Percentiles rank a stretch among this genome's conserved stretches.
Evolutionary conservation across 2,113 vertebrate species (phyloP).

Genomic region (Cryptomyrus ogoouensis): DNA sequence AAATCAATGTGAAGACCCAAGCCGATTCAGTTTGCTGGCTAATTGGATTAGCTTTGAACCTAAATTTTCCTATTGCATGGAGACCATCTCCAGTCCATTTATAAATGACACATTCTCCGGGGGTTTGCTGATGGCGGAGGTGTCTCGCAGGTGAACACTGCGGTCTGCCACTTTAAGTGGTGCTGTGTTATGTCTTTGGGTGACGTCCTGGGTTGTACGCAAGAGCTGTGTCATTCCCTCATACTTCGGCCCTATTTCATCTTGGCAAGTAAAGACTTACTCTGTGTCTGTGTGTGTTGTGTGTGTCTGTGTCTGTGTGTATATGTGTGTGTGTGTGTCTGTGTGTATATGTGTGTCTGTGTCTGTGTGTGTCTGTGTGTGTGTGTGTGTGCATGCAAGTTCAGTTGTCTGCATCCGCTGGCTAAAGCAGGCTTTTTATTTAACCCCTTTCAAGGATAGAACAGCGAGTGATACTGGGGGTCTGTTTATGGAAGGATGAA

Average conservation of each 20-base stretch:
- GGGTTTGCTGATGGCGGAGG: not conserved
- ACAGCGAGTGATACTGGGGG: not conserved
- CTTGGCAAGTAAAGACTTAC: not conserved
- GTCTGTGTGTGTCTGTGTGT: not conserved
- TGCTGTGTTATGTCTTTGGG: not conserved
- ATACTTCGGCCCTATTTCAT: not conserved
- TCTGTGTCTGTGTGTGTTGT: not conserved
- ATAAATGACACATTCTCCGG: not conserved
- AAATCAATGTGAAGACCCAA: not conserved
- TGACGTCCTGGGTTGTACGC: not conserved
- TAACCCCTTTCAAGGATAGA: not conserved
- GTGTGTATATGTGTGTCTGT: not conserved
- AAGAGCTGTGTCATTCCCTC: not conserved
- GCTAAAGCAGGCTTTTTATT: not conserved
- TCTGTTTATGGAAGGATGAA: not conserved
- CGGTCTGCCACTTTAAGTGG: not conserved
- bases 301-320: not conserved
- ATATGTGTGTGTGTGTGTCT: not conserved
- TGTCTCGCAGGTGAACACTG: not conserved
- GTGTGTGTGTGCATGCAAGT: too few relatives aligned
- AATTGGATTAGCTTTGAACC: conserved; percentile 2
- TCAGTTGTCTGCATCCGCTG: not conserved
- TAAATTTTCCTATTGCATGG: not conserved
- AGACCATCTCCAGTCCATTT: not conserved
- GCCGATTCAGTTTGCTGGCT: not conserved